Conservation (phyloP, 2,888 invertebrate species). For the Tinea semifulvella region DNA sequence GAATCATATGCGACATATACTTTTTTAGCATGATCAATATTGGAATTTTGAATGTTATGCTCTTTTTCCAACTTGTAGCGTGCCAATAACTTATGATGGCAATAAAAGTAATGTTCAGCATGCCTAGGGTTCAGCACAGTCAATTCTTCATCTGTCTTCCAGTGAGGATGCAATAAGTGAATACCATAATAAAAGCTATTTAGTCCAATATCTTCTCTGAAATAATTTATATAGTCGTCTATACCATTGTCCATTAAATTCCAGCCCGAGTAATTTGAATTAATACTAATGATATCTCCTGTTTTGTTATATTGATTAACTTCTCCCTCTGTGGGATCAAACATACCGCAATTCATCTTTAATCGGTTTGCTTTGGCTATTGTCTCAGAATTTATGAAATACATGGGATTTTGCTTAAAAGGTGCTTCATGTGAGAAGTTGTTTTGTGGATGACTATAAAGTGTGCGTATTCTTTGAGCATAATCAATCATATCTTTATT, state of each 20-base stretch:
- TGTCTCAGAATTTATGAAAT: conserved; percentile 45
- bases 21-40: conserved; percentile 26
- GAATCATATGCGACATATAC: conserved; percentile 33
- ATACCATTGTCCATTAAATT: conserved; percentile 51
- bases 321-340: conserved; percentile 24
- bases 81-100: conserved; percentile 44
- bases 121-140: conserved; percentile 39
- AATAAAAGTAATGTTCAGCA: conserved; percentile 46
- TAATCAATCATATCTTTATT: conserved; percentile 61
- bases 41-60: conserved; percentile 25
- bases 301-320: conserved; percentile 32
- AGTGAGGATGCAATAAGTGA: conserved; percentile 66
- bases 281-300: conserved; percentile 33
- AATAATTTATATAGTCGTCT: conserved; percentile 66
- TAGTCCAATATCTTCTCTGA: conserved; percentile 70
- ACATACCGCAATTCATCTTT: conserved; percentile 29
- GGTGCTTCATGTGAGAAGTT: conserved; percentile 42
- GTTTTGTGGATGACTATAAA: conserved; percentile 38
- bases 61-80: conserved; percentile 44
- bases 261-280: conserved; percentile 59
- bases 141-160: conserved; percentile 61
- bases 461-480: conserved; percentile 43
- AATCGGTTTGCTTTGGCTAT: conserved; percentile 36
- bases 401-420: conserved; percentile 54
- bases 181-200: conserved; percentile 68